phyloP scores from a whole-genome alignment of 2,113 vertebrate species.

The Oxyruncus cristatus region DNA sequence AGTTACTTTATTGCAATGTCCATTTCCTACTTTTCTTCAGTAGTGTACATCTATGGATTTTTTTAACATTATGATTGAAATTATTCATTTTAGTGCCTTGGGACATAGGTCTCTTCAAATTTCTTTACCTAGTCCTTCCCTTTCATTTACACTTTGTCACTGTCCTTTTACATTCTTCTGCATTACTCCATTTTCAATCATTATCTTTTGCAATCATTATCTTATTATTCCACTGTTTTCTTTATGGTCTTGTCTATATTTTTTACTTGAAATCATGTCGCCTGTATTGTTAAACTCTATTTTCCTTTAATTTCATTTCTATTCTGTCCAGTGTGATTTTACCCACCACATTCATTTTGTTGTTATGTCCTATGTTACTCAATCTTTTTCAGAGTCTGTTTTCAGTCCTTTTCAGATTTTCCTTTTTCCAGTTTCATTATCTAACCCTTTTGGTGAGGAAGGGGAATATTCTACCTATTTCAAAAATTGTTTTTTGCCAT shows the following conservation, averaged over 20 bases:
- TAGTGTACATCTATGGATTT: not conserved
- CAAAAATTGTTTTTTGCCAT: not conserved
- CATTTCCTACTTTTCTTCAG: not conserved
- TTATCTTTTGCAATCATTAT: not conserved
- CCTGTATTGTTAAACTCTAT: not conserved
- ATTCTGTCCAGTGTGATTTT: not conserved
- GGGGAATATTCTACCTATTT: not conserved
- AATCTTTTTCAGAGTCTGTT: not conserved
- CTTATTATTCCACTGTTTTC: not conserved
- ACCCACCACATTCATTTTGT: not conserved
- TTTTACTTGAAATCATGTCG: not conserved
- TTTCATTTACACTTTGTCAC: not conserved
- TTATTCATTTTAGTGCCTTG: not conserved
- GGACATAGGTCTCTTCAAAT: not conserved
- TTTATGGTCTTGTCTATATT: not conserved
- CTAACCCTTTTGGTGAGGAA: not conserved
- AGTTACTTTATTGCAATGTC: not conserved
- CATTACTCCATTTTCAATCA: not conserved
- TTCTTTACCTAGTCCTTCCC: not conserved
- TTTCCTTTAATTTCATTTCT: not conserved
- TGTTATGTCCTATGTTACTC: not conserved
- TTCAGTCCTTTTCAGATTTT: not conserved
- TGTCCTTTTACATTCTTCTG: not conserved
- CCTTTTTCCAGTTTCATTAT: not conserved
- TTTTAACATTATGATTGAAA: not conserved